Evolutionary conservation across 2,888 invertebrate genomes (phyloP).

Genomic region (Cosmorhoe ocellata): DNA sequence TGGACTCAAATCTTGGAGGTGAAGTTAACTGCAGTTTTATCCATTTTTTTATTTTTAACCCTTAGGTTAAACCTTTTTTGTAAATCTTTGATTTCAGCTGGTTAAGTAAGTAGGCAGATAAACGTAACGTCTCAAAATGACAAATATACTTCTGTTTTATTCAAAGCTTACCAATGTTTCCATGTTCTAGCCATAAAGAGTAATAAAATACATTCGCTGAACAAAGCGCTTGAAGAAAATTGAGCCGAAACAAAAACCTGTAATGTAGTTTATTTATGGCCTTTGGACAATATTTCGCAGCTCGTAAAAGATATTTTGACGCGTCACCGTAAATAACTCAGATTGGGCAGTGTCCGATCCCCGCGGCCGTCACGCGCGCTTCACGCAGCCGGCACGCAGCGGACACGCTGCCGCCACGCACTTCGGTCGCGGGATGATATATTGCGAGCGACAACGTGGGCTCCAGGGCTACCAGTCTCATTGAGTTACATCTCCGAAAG

Average conservation of each 20-base stretch:
- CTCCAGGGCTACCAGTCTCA: conserved; percentile 18
- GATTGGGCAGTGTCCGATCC: conserved; percentile 26
- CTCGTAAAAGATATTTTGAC: conserved; percentile 33
- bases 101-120: too few species aligned
- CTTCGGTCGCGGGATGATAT: conserved; percentile 11
- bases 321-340: conserved; percentile 31
- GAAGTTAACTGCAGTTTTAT: too few species aligned
- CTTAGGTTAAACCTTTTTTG: too few species aligned
- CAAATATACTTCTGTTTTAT: too few species aligned
- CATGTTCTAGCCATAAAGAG: conserved; percentile 1
- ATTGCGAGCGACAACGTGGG: conserved; percentile 15
- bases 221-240: conserved; percentile 12
- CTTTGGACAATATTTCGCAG: conserved; percentile 31
- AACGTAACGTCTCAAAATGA: too few species aligned
- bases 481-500: not conserved
- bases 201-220: conserved; percentile 7
- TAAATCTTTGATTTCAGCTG: too few species aligned
- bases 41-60: too few species aligned
- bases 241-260: conserved; percentile 14
- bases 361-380: conserved; percentile 22
- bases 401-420: conserved; percentile 28
- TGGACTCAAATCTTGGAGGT: too few species aligned
- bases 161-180: not conserved
- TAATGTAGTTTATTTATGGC: conserved; percentile 27
- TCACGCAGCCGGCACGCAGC: conserved; percentile 23